Evolutionary conservation across 2,888 invertebrate genomes (phyloP).

Genomic region (Sturmia bella): DNA sequence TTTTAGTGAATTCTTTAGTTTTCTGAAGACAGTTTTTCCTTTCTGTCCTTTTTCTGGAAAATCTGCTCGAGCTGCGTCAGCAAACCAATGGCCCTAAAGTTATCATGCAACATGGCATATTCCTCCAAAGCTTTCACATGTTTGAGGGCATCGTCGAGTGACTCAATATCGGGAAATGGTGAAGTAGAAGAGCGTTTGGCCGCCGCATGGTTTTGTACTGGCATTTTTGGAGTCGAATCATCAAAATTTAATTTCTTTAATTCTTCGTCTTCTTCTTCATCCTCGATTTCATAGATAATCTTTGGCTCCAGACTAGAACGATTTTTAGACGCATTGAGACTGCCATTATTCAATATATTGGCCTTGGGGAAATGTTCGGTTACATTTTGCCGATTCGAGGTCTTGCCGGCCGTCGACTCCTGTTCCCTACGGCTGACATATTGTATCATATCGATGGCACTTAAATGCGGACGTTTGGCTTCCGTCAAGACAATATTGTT

Average conservation of each 20-base stretch:
- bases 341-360: constrained; percentile 53
- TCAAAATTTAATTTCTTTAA: constrained; percentile 35
- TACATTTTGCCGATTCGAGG: neutral
- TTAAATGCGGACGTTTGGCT: constrained; percentile 71
- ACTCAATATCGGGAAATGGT: constrained; percentile 66
- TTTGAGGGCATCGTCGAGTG: constrained; percentile 72
- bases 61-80: constrained; percentile 76
- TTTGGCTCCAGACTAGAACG: constrained; percentile 45
- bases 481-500: constrained; percentile 66
- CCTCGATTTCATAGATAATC: constrained; percentile 57
- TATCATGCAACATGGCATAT: constrained; percentile 77
- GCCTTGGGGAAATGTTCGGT: neutral
- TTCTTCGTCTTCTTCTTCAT: constrained; percentile 59
- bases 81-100: constrained; percentile 78
- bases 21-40: neutral
- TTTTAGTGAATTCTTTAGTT: neutral
- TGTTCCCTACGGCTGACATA: constrained; percentile 71
- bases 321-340: neutral
- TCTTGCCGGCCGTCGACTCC: constrained; percentile 1
- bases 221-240: neutral
- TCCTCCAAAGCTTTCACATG: constrained; percentile 76
- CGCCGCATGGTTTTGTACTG: constrained; percentile 12
- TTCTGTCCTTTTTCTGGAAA: constrained; percentile 72
- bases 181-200: constrained; percentile 21
- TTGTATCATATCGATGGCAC: constrained; percentile 73